These are phyloP conservation scores for Dromaius novaehollandiae DNA, from an alignment of 2,113 vertebrate species.

Conservation along the genomic window DNA sequence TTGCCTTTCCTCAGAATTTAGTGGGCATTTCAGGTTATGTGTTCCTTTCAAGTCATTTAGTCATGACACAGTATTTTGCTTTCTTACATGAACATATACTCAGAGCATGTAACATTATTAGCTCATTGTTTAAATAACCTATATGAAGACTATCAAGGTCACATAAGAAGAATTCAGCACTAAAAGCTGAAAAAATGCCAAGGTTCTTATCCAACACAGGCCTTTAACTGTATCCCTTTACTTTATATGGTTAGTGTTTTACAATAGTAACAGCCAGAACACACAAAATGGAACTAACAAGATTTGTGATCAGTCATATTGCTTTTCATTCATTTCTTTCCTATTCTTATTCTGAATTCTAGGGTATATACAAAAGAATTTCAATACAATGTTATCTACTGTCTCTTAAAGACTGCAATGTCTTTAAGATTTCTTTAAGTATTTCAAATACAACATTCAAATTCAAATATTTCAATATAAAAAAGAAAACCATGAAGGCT, in stretches of 20 bases:
- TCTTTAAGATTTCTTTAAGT: not conserved
- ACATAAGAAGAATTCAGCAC: not conserved
- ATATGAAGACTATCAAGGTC: not conserved
- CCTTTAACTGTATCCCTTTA: not conserved
- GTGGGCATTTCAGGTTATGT: not conserved
- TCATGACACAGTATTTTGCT: not conserved
- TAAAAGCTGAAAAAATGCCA: not conserved
- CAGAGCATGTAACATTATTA: not conserved
- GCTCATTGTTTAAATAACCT: not conserved
- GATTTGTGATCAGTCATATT: not conserved
- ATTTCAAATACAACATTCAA: not conserved
- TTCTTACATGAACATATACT: not conserved
- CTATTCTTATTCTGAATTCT: not conserved
- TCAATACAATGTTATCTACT: not conserved
- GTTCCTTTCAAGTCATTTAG: not conserved
- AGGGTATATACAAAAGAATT: accelerated
- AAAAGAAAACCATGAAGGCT: not conserved
- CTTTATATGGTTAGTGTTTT: not conserved
- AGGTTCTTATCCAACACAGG: not conserved
- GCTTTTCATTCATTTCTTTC: not conserved
- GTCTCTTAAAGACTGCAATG: not conserved
- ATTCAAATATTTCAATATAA: not conserved
- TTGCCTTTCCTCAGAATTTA: not conserved
- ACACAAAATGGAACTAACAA: not conserved
- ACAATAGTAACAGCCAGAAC: not conserved